Base-by-base conservation (phyloP, 2,113 vertebrate species). In the Isichthys henryi region DNA sequence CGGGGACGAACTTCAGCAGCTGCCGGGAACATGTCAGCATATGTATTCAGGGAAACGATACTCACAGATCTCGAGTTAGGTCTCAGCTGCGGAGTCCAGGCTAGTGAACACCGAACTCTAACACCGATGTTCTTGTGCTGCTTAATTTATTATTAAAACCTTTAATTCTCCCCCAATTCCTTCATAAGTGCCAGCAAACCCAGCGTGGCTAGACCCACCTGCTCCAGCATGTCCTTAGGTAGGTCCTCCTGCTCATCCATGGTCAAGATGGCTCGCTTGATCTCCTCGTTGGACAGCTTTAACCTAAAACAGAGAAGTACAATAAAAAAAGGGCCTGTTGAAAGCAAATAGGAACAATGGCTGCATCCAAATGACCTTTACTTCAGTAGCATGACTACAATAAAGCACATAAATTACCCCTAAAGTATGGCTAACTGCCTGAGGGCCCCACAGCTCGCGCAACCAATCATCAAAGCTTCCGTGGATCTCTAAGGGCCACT, bases 191-290 rank as follows among this genome's bases (percentile, higher is more conserved):
- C 46, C 48, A 85, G n/a, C 46, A 31, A 19, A 39, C 39, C 39
- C 39, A 39, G 39, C 39, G 39, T 39, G 39, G 39, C 39, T 39
- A 3, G 58, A 86, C 94, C 90, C 93, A 99, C 99, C 97, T 99
- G 99, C 93, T 99, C 99, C 93, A 99, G 93, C 99, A 99, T 99
- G 94, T 99, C 99, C 93, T 99, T 99, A 0, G 99, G 98, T 80
- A 99, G 96, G 92, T 99, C 99, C 93, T 99, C 99, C 90, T 99
- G 99, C 89, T 99, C 98, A 0, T 99, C 99, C 99, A 99, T 99
- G 0, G 97, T 98, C 91, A 99, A 93, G 94, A 99, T 99, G 0
- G 98, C 99, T 92, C 97, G 96, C 93, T 99, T 99, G 90, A 99
- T 99, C 95, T 99, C 99, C 88, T 98, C 98, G 0, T 99, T 99